These are phyloP conservation scores for Ardeotis arabs DNA, from an alignment of 2,113 vertebrate genomes.

Conservation along the genomic window DNA sequence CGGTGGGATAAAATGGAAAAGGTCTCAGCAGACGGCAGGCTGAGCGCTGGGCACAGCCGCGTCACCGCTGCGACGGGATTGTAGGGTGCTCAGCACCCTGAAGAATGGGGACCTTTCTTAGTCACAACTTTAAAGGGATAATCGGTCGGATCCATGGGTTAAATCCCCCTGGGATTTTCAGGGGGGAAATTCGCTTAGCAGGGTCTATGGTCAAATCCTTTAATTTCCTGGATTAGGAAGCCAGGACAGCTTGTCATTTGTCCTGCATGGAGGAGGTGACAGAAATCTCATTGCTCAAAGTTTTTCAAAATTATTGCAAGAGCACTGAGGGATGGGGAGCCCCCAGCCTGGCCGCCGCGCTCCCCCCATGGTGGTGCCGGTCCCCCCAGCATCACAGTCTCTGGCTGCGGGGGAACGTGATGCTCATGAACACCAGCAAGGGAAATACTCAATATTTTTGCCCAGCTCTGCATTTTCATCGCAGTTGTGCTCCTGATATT, in stretches of 20 bases:
- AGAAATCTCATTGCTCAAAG: not conserved
- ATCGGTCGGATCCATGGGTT: conserved; percentile 25
- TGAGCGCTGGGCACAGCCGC: rapidly evolving
- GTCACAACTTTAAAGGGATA: conserved; percentile 43
- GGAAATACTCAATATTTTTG: not conserved
- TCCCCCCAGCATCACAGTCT: not conserved
- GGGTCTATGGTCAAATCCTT: conserved; percentile 50
- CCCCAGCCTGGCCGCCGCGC: not conserved
- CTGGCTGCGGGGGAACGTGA: rapidly evolving
- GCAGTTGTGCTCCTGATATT: not conserved
- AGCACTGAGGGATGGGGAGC: rapidly evolving
- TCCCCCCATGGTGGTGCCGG: rapidly evolving
- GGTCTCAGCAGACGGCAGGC: rapidly evolving
- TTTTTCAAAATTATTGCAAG: not conserved
- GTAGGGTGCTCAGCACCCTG: not conserved
- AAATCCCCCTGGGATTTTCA: conserved; percentile 52
- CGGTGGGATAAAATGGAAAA: not conserved
- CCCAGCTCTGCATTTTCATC: not conserved
- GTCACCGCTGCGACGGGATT: rapidly evolving
- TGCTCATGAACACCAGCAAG: not conserved
- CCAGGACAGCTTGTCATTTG: not conserved
- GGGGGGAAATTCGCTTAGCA: conserved; percentile 44
- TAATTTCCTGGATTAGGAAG: conserved; percentile 71
- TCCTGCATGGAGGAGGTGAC: not conserved
- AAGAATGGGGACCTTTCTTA: conserved; percentile 15